Evolutionary conservation across 1,140 invertebrate species (phyloP), one percentile per base, ranked within the genome.

Genomic region (Bicyclus anynana): DNA sequence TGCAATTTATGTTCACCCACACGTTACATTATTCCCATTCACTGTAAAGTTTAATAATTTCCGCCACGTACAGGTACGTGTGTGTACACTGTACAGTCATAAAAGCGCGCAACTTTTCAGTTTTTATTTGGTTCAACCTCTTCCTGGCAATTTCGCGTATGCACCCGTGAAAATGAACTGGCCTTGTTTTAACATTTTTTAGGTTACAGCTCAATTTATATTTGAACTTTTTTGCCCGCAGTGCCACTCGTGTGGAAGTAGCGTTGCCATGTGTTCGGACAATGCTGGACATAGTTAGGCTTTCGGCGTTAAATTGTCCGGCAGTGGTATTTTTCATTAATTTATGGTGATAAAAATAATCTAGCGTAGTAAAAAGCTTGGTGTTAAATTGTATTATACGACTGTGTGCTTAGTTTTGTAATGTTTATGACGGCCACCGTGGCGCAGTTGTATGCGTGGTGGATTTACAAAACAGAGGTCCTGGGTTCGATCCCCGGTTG

Each of bases 111-210:
- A 44, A 54, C 35, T 54, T 59, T 60, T 33, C 48, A 59, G 38
- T 47, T 60, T 55, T 60, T 54, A 50, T 60, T 60, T 37, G 16
- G 53, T 60, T 40, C 46, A 33, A 60, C 23, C 46, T 49, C 58
- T 60, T 60, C 20, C 51, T 35, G 51, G 51, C 51, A 60, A 60
- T 53, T 54, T 54, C n/a, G 29, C 29, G 17, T 54, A 33, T 50
- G 44, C 42, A 38, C 33, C n/a, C 23, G 53, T 53, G 35, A 40
- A 42, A 42, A 44, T 42, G 26, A 46, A 46, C 42, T 42, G 17
- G 18, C 38, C 16, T 23, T 52, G 20, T 52, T 52, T 44, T 20
- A 20, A 44, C 40, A n/a, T 20, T 44, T 44, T 44, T 44, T 44
- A 44, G 40, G 16, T 18, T 44, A 44, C 14, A 44, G 16, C 10